Evolutionary conservation across 2,888 invertebrate species (phyloP), one percentile per base, ranked within the genome.

Genomic region (Timema cristinae): DNA sequence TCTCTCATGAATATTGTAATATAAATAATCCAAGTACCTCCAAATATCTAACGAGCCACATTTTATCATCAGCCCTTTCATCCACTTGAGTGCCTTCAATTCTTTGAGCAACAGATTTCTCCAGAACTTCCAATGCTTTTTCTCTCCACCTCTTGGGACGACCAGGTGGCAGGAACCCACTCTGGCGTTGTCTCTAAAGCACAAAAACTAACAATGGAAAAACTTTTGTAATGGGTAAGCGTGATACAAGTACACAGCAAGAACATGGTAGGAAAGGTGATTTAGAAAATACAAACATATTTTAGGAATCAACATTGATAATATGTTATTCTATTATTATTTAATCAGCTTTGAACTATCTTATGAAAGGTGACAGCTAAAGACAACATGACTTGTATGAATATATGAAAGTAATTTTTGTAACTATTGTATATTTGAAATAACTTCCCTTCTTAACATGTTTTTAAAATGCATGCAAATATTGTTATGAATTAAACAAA

Each of bases 81-180:
- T 98, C 97, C 6, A 97, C 89, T 77, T 97, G 94, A 7, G 95
- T 97, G 0, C 97, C 98, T 83, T 98, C 98, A 70, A 98, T 93
- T 72, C 95, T 88, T 73, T 91, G 91, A 0, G 89, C 89, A 0
- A 94, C 94, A 0, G 92, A 89, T 78, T 90, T 88, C 79, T 91
- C 91, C 13, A 95, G 80, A 0, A 95, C 93, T 77, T 91, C 87
- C 81, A 97, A 91, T 0, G 93, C 91, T 86, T 92, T 93, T 11
- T 90, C 86, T 70, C 93, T 89, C 98, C 97, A 98, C 71, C 86
- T 85, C 80, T 98, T 97, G 0, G 98, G 98, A 54, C 99, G 87
- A 0, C 96, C 97, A 0, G 97, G 97, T 0, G 98, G 95, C 83
- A 95, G 86, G 80, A 98, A 99, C 0, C 94, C 94, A 5, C 92